Percentiles rank a stretch among this genome's conserved stretches.
These are phyloP conservation scores for Eutolmus rufibarbis DNA, from an alignment of 2,888 invertebrate species.

Conservation along the genomic window DNA sequence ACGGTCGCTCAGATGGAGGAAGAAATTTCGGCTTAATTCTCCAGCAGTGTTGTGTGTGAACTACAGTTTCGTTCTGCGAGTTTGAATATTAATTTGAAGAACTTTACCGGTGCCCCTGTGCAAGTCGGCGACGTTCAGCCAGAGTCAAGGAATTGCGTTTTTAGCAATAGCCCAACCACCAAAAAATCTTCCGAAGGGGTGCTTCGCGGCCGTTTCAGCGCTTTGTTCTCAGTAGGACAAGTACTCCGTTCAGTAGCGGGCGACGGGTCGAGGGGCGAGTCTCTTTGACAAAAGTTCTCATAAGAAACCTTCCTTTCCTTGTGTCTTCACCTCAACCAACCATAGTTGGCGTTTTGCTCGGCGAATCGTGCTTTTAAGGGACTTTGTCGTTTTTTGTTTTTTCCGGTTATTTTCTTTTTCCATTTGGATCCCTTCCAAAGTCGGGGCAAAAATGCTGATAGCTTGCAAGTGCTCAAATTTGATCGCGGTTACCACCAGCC, in stretches of 20 bases:
- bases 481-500: constrained; percentile 51
- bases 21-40: constrained; percentile 22
- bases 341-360: not conserved
- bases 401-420: not conserved
- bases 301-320: not conserved
- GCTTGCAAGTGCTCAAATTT: constrained; percentile 80
- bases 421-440: not conserved
- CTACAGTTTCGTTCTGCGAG: not conserved
- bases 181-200: not conserved
- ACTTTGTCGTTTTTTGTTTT: not conserved
- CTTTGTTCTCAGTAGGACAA: not conserved
- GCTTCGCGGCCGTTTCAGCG: not conserved
- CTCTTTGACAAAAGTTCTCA: not conserved
- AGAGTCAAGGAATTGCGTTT: not conserved
- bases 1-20: constrained; percentile 30
- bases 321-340: not conserved
- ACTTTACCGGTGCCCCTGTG: not conserved
- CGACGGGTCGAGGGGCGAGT: not conserved
- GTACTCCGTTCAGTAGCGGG: not conserved
- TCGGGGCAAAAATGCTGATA: constrained; percentile 55
- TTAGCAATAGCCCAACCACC: not conserved
- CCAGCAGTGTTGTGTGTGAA: not conserved
- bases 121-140: not conserved
- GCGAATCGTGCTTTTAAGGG: not conserved
- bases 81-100: not conserved